A percentile compares a stretch with the other conserved stretches of the same genome.
These are phyloP conservation scores for Sthenelais limicola DNA, from an alignment of 2,888 invertebrate species.

Conservation along the genomic window DNA sequence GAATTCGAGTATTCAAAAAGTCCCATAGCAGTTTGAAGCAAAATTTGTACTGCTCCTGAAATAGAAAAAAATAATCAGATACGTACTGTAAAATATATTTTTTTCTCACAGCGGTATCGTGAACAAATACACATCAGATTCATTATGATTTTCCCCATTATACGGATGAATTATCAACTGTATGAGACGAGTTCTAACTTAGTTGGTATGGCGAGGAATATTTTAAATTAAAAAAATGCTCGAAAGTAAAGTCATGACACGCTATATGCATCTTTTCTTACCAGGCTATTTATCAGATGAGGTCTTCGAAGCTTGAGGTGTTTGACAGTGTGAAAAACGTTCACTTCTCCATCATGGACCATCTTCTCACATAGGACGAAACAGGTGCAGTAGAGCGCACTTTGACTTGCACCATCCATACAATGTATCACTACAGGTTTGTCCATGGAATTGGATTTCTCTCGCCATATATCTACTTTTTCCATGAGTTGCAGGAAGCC, in stretches of 20 bases:
- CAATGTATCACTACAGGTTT: conserved; percentile 64
- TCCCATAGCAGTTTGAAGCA: conserved; percentile 66
- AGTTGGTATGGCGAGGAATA: no score
- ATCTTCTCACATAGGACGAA: conserved; percentile 64
- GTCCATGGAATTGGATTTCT: conserved; percentile 32
- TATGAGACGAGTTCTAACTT: no score
- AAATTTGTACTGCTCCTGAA: conserved; percentile 70
- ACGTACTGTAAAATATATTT: background rate
- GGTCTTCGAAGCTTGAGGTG: conserved; percentile 65
- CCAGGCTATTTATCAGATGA: conserved; percentile 63
- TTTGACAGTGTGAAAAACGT: conserved; percentile 69
- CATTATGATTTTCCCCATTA: no score
- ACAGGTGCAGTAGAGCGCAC: conserved; percentile 65
- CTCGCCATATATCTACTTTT: conserved; percentile 62
- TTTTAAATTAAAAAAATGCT: no score
- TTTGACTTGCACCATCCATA: conserved; percentile 69
- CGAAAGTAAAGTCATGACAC: no score
- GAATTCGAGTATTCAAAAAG: conserved; percentile 47
- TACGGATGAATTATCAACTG: no score
- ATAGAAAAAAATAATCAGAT: conserved; percentile 30
- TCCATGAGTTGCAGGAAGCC: conserved; percentile 66
- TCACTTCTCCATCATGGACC: conserved; percentile 63
- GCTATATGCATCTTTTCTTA: conserved; percentile 54
- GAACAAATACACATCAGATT: no score
- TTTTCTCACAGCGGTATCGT: no score